Evolutionary conservation across 2,113 vertebrate species (phyloP).

Genomic region (Pollimyrus isidori): DNA sequence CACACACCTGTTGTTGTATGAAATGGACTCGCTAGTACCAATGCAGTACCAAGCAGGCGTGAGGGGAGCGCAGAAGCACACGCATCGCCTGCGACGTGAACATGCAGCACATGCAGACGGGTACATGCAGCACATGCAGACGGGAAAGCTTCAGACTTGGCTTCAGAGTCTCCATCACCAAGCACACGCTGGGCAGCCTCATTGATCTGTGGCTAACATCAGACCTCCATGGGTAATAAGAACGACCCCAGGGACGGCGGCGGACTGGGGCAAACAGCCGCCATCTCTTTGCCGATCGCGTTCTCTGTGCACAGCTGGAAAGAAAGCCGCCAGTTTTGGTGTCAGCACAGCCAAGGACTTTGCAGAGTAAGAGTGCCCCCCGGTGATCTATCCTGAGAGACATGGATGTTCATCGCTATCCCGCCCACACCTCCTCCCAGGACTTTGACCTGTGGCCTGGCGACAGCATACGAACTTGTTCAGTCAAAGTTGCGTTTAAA

Average conservation of each 20-base stretch:
- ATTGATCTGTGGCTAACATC: background rate
- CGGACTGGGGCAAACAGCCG: background rate
- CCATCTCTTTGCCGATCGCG: background rate
- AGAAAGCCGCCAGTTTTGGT: background rate
- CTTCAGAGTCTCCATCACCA: background rate
- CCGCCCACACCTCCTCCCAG: background rate
- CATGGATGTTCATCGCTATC: background rate
- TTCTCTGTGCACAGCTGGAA: background rate
- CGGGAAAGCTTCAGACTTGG: background rate
- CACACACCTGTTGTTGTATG: background rate
- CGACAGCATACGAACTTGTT: background rate
- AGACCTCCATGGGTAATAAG: background rate
- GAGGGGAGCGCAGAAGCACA: background rate
- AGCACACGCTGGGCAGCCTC: background rate
- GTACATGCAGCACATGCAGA: background rate
- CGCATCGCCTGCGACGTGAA: background rate
- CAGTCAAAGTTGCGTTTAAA: background rate
- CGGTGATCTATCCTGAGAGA: background rate
- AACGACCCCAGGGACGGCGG: too few species aligned
- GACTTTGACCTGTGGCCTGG: background rate
- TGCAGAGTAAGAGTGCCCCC: background rate
- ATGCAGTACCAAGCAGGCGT: constrained; percentile 13
- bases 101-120: background rate
- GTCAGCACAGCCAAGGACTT: background rate
- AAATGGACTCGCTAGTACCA: background rate